Evolutionary conservation across 1,140 invertebrate genomes (phyloP), one percentile per base, ranked within the genome.

Genomic region (Dendrolimus kikuchii): DNA sequence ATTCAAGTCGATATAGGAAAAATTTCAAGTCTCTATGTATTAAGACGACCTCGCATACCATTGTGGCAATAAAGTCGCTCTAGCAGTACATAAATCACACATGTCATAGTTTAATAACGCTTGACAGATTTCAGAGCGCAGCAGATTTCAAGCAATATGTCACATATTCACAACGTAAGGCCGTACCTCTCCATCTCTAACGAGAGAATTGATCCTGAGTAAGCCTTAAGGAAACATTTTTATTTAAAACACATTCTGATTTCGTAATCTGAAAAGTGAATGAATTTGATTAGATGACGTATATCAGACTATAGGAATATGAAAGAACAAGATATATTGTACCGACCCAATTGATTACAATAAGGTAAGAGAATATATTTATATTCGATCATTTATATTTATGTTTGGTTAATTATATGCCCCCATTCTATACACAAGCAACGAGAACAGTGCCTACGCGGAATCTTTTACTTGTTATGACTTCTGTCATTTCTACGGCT

Each of bases 71-170:
- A 54, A 42, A 51, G 53, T 50, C 54, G 54, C 47, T 53, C 49
- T 51, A 49, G 60, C 55, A 48, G 63, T 67, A 61, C 64, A 78
- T 76, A 76, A 71, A 74, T 78, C 73, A 76, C 59, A 64, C 49
- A 68, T 62, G 69, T 69, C 68, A 68, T 66, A 71, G 70, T 70
- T 74, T 78, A 78, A 74, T 75, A 74, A 74, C 62, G 68, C 62
- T 53, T 74, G 69, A 72, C 71, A 67, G 66, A 72, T 78, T 71
- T 65, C 67, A 69, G 60, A 69, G 64, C 73, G 62, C 56, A 64
- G 73, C 71, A 74, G 60, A 71, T 71, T 23, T 59, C 58, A 46
- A 57, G 64, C 59, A 71, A 71, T 71, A 67, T 69, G 63, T 71
- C 67, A 66, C 60, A 62, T 49, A 57, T 59, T 51, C 57, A 51